Base-by-base conservation (phyloP, 1,140 invertebrate genomes). In the Fopius arisanus region DNA sequence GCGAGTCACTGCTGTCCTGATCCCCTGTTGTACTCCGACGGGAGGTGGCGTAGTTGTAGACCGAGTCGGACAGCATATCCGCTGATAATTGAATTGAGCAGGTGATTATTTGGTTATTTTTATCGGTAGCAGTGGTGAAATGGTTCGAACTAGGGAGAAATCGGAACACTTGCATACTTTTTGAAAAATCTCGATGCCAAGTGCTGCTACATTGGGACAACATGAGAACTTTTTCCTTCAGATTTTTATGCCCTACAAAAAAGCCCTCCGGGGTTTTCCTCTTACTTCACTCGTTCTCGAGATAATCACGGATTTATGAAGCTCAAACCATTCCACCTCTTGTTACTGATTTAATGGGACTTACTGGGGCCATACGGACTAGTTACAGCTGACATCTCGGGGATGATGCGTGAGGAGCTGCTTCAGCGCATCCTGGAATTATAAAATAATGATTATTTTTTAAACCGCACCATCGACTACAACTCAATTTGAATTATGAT, bases 301-400 rank as follows among this genome's bases (percentile, higher is more conserved):
- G n/a, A n/a, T n/a, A n/a, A n/a, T n/a, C n/a, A n/a, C n/a, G n/a
- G n/a, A n/a, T n/a, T n/a, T n/a, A n/a, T n/a, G n/a, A n/a, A n/a
- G n/a, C n/a, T n/a, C n/a, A n/a, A n/a, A n/a, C n/a, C n/a, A n/a
- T n/a, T n/a, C n/a, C n/a, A n/a, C n/a, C n/a, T n/a, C n/a, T n/a
- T n/a, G n/a, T n/a, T n/a, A n/a, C n/a, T n/a, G n/a, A n/a, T n/a
- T 31, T 62, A 59, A 16, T 21, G 23, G 40, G 21, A 84, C 86
- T 88, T 86, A 88, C 87, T 87, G 76, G 86, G 86, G 82, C 87
- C 86, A 86, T 88, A 88, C 77, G 87, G 86, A 81, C 86, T 88
- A 77, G 87, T 88, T 82, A 88, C 87, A 77, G 87, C 85, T 77
- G 87, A 88, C 87, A 88, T 88, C 80, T 85, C 87, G 83, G 83